phyloP scores from a whole-genome alignment of 2,888 invertebrate species.

The Nomada goodeniana region DNA sequence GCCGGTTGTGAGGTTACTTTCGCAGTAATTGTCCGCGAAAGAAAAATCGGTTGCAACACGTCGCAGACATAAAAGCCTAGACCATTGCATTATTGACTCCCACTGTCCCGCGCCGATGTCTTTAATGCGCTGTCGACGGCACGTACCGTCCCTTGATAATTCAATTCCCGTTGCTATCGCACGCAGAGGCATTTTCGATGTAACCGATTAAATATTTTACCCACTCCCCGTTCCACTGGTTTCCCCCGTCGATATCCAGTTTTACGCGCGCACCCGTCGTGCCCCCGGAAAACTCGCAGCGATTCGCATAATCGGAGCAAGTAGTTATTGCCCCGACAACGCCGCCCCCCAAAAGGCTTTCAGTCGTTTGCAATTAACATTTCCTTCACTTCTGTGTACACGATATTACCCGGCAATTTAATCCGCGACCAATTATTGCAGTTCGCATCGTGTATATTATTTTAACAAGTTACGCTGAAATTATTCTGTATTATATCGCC shows the following conservation, averaged over 20 bases:
- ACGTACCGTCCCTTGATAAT: slow-evolving; percentile 48
- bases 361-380: slow-evolving; percentile 53
- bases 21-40: no score
- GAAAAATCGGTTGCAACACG: no score
- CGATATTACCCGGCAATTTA: slow-evolving; percentile 55
- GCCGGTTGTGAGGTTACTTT: no score
- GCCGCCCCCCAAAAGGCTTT: slow-evolving; percentile 26
- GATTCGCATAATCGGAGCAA: neutral
- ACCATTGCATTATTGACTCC: neutral
- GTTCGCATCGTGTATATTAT: slow-evolving; percentile 27
- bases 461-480: slow-evolving; percentile 49
- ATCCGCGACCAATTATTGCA: slow-evolving; percentile 45
- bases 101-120: slow-evolving; percentile 3
- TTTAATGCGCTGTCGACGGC: slow-evolving; percentile 25
- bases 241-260: neutral
- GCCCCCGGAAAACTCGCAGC: slow-evolving; percentile 7
- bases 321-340: slow-evolving; percentile 1
- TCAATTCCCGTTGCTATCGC: slow-evolving; percentile 39
- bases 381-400: slow-evolving; percentile 14
- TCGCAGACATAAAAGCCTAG: neutral
- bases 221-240: neutral
- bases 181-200: slow-evolving; percentile 25
- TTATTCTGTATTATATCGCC: neutral
- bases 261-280: slow-evolving; percentile 6
- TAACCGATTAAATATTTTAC: slow-evolving; percentile 44